Conservation (phyloP, 2,888 invertebrate genomes). For the Ophion ellenae region DNA sequence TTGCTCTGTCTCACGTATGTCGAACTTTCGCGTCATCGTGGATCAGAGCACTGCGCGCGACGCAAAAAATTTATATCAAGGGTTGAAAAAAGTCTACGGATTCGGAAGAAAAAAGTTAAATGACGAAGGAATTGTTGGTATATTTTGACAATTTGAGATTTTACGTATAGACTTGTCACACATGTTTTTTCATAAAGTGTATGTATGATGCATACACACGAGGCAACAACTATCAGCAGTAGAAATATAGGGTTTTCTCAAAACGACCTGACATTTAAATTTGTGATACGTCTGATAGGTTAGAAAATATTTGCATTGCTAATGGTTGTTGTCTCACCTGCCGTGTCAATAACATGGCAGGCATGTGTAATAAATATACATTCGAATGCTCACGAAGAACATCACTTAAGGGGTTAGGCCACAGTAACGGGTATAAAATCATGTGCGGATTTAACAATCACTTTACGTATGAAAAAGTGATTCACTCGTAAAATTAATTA, state of each 20-base stretch:
- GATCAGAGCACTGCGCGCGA: neutral
- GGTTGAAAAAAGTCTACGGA: neutral
- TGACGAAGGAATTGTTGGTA: neutral
- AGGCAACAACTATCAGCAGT: too few species aligned
- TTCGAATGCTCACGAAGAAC: neutral
- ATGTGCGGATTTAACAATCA: too few species aligned
- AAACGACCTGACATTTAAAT: too few species aligned
- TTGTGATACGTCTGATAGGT: too few species aligned
- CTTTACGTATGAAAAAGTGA: too few species aligned
- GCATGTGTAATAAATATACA: too few species aligned
- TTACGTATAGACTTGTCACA: neutral
- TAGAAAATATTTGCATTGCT: too few species aligned
- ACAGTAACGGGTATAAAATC: too few species aligned
- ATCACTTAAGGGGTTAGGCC: too few species aligned
- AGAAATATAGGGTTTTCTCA: too few species aligned
- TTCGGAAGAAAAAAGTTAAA: neutral
- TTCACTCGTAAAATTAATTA: too few species aligned
- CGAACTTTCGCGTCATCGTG: slow-evolving; percentile 2
- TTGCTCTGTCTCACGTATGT: neutral
- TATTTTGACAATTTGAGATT: neutral
- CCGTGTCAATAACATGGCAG: neutral
- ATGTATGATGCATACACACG: neutral
- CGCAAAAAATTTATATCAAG: slow-evolving; percentile 8
- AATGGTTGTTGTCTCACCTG: too few species aligned
- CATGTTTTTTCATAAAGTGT: neutral